Percentiles rank a stretch among this genome's conserved stretches.
These are phyloP conservation scores for Cotesia vestalis DNA, from an alignment of 1,140 invertebrate genomes.

Conservation along the genomic window DNA sequence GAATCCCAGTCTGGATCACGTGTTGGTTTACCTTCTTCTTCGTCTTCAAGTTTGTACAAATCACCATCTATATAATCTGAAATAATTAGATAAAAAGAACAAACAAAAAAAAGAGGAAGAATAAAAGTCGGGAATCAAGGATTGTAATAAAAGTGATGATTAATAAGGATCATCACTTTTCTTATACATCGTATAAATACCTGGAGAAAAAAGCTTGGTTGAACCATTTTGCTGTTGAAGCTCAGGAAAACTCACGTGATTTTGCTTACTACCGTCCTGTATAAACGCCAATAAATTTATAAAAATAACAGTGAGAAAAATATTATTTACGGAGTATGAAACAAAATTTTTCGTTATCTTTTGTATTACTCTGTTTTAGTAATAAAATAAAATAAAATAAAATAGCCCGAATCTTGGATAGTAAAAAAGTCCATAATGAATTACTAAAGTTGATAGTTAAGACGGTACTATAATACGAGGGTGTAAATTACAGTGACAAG, in stretches of 20 bases:
- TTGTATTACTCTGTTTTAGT: too few relatives aligned
- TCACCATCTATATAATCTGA: conserved; percentile 84
- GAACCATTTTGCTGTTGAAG: conserved; percentile 83
- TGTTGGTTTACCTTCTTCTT: conserved; percentile 67
- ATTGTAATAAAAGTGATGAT: conserved; percentile 12
- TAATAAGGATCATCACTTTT: conserved; percentile 28
- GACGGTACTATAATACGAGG: too few relatives aligned
- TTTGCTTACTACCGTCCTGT: conserved; percentile 78
- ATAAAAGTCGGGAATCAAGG: not conserved
- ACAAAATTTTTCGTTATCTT: not conserved
- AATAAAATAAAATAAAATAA: too few relatives aligned
- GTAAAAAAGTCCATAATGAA: too few relatives aligned
- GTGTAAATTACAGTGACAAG: too few relatives aligned
- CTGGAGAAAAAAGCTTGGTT: conserved; percentile 84
- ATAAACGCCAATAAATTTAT: conserved; percentile 43
- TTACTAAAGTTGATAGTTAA: too few relatives aligned
- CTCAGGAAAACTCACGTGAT: conserved; percentile 86
- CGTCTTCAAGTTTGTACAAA: conserved; percentile 75
- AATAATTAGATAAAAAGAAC: conserved; percentile 39
- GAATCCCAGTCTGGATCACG: conserved; percentile 80
- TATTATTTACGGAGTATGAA: not conserved
- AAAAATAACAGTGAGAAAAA: not conserved
- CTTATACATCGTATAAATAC: conserved; percentile 62
- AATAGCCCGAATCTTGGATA: too few relatives aligned
- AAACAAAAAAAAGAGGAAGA: not conserved